Evolutionary conservation across 1,140 invertebrate species (phyloP), one percentile per base, ranked within the genome.

Genomic region (Drosophila miranda): DNA sequence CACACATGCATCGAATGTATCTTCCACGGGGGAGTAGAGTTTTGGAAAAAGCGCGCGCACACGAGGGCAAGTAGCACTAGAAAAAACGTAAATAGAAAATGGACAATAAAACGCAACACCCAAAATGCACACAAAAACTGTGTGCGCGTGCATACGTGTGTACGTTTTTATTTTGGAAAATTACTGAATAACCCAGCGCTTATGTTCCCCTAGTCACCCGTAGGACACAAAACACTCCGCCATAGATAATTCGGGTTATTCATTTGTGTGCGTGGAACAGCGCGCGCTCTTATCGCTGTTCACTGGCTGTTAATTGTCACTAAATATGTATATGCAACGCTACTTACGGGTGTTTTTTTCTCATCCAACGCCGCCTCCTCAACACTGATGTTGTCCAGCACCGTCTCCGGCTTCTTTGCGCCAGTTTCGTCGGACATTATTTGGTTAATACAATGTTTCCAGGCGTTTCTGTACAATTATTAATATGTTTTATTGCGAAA

Each of bases 21-120:
- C 34, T 34, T 30, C 41, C 16, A 51, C 41, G 53, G 49, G 74
- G 75, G 70, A 58, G 34, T 13, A 11, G 34, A 77, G 77, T 66
- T 79, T 41, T 21, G 63, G 50, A 75, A 87, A 86, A 87, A 87
- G 82, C 78, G 82, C 82, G 82, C 82, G 82, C 82, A 86, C 82
- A 86, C 82, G 82, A 86, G 78, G 81, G 76, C 62, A 75, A 56
- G 45, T 58, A 66, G 62, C 50, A 59, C 50, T 16, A 48, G 62
- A 83, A 75, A 72, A 30, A 63, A 80, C 69, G 54, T 78, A 70
- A 76, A 78, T 61, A 78, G 57, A 63, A 62, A 80, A 76, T 55
- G 60, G 44, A 68, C 38, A 60, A 64, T 51, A 59, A 46, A 74
- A 54, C 23, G 38, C 54, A 57, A 72, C 49, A 19, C 51, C 13